phyloP scores from a whole-genome alignment of 2,797 vertebrate genomes.

The Halcyon chelicuti region DNA sequence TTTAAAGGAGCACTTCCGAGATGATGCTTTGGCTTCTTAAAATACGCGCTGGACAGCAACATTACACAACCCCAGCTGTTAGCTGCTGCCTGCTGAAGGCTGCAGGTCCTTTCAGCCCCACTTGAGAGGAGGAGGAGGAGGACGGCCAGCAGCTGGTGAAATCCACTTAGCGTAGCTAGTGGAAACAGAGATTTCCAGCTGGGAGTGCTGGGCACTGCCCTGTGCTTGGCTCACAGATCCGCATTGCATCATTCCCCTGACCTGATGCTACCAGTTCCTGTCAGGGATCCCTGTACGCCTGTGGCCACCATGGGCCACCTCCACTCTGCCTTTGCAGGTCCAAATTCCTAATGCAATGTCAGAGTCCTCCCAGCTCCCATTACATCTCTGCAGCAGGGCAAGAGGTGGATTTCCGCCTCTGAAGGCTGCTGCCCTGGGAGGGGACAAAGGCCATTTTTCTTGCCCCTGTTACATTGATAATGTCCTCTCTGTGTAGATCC shows the following conservation, averaged over 20 bases:
- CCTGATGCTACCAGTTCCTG: not conserved
- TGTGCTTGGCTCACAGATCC: not conserved
- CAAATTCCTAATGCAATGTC: not conserved
- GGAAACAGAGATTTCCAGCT: not conserved
- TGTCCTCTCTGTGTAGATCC: not conserved
- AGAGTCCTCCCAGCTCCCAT: not conserved
- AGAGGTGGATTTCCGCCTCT: not conserved
- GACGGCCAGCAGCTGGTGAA: not conserved
- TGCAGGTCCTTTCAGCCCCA: not conserved
- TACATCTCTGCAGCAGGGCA: not conserved
- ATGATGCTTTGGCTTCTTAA: not conserved
- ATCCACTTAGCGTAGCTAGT: not conserved
- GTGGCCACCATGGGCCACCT: too few relatives aligned
- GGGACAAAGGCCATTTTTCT: not conserved
- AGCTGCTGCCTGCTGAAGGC: not conserved
- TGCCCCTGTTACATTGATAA: not conserved
- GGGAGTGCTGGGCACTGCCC: not conserved
- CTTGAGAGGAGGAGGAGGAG: not conserved
- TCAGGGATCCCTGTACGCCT: not conserved
- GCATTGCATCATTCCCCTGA: not conserved
- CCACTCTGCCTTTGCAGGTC: not conserved
- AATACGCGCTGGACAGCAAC: not conserved
- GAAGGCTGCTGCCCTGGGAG: not conserved
- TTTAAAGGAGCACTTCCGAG: not conserved
- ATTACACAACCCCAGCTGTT: fast-evolving